Conservation (phyloP, 2,888 invertebrate species). For the Orthonychiurus folsomi region DNA sequence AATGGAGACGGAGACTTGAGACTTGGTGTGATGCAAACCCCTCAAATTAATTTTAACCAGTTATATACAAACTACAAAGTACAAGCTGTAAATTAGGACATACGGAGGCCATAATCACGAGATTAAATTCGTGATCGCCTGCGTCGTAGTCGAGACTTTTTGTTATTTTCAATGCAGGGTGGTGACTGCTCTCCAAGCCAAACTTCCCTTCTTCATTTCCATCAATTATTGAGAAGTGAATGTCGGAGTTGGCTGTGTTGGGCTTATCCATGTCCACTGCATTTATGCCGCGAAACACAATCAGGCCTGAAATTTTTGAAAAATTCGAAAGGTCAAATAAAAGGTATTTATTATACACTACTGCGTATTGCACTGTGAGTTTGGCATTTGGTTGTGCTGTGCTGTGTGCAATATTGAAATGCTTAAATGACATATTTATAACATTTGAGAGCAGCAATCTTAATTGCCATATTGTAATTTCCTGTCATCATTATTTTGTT, state of each 20-base stretch:
- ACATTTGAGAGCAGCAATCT: too few relatives aligned
- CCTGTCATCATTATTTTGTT: too few relatives aligned
- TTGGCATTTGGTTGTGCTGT: too few relatives aligned
- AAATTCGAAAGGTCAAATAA: slow-evolving; percentile 9
- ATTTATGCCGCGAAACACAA: slow-evolving; percentile 68
- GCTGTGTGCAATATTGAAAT: too few relatives aligned
- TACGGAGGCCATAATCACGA: slow-evolving; percentile 69
- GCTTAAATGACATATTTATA: too few relatives aligned
- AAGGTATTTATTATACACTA: neutral
- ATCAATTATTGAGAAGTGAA: slow-evolving; percentile 65
- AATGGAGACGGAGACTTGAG: too few relatives aligned
- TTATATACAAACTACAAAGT: too few relatives aligned
- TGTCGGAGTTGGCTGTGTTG: slow-evolving; percentile 77
- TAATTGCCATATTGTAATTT: too few relatives aligned
- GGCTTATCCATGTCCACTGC: slow-evolving; percentile 78
- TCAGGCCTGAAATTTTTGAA: slow-evolving; percentile 53
- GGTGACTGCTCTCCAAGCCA: slow-evolving; percentile 63
- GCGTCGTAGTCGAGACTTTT: slow-evolving; percentile 69
- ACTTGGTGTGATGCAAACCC: too few relatives aligned
- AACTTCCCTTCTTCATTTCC: slow-evolving; percentile 68
- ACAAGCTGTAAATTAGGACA: too few relatives aligned
- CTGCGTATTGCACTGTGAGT: too few relatives aligned
- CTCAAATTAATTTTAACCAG: too few relatives aligned
- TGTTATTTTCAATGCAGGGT: slow-evolving; percentile 62
- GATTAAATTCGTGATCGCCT: slow-evolving; percentile 64